Conservation (phyloP, 2,888 invertebrate species). For the Cyclophora punctaria region DNA sequence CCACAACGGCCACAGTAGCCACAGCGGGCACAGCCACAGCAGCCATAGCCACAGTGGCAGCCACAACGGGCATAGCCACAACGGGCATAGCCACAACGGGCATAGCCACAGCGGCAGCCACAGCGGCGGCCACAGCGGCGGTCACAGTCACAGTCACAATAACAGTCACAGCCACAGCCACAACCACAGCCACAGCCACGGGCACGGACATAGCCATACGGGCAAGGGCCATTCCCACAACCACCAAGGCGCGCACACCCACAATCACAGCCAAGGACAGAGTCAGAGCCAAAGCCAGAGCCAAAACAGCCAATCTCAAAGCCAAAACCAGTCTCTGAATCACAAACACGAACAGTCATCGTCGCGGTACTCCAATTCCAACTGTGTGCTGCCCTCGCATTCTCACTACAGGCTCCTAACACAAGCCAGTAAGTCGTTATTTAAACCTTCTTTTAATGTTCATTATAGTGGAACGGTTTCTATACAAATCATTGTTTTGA, state of each 20-base stretch:
- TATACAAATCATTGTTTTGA: too few relatives aligned
- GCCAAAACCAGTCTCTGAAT: constrained; percentile 31
- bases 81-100: not conserved
- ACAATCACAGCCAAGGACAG: not conserved
- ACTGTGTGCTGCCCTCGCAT: constrained; percentile 51
- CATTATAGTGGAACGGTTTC: too few relatives aligned
- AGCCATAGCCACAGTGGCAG: constrained; percentile 6
- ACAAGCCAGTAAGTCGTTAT: constrained; percentile 54
- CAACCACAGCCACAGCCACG: constrained; percentile 3
- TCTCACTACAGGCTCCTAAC: constrained; percentile 51
- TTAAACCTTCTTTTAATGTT: too few relatives aligned
- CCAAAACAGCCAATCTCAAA: constrained; percentile 1
- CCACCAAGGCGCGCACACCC: not conserved
- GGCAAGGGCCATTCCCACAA: constrained; percentile 12
- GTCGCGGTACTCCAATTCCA: constrained; percentile 48
- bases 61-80: constrained; percentile 9
- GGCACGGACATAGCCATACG: not conserved
- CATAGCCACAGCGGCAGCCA: constrained; percentile 3
- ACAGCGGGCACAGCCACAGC: constrained; percentile 1
- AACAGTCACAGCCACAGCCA: not conserved
- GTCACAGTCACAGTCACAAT: constrained; percentile 1
- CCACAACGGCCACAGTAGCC: constrained; percentile 7
- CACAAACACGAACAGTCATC: constrained; percentile 50
- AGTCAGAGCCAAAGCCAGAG: constrained; percentile 1
- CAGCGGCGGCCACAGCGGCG: not conserved